Conservation (phyloP, 2,113 vertebrate species). For the Turdus rufiventris region DNA sequence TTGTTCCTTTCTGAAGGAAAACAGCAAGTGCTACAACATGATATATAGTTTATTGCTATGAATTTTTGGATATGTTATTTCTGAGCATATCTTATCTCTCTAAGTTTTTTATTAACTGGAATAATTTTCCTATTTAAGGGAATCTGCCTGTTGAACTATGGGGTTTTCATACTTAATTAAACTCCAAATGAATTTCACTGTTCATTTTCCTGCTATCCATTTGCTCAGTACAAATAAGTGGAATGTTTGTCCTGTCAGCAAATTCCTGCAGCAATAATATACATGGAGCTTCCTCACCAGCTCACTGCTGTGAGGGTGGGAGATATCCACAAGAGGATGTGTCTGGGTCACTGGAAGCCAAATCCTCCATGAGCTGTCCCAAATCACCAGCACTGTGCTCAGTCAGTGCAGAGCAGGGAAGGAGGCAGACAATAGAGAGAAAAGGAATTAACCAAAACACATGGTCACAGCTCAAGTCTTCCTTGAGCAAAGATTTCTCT, state of each 20-base stretch:
- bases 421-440: not conserved
- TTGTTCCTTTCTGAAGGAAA: constrained; percentile 41
- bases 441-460: not conserved
- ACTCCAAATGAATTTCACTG: constrained; percentile 20
- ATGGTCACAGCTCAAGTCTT: not conserved
- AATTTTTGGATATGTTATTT: constrained; percentile 4
- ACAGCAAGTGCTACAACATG: constrained; percentile 1
- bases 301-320: not conserved
- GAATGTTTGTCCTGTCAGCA: not conserved
- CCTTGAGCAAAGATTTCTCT: not conserved
- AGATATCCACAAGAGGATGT: not conserved
- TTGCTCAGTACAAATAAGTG: not conserved
- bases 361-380: not conserved
- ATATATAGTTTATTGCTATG: constrained; percentile 42
- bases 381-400: not conserved
- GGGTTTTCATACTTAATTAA: not conserved
- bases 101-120: constrained; percentile 33
- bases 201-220: not conserved
- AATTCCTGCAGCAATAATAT: not conserved
- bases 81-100: constrained; percentile 18
- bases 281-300: not conserved
- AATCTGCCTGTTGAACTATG: not conserved
- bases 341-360: not conserved
- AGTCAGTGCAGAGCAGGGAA: not conserved
- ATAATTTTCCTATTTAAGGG: constrained; percentile 30